Conservation (phyloP, 2,113 vertebrate species). For the Tenebrosternarchus preto region DNA sequence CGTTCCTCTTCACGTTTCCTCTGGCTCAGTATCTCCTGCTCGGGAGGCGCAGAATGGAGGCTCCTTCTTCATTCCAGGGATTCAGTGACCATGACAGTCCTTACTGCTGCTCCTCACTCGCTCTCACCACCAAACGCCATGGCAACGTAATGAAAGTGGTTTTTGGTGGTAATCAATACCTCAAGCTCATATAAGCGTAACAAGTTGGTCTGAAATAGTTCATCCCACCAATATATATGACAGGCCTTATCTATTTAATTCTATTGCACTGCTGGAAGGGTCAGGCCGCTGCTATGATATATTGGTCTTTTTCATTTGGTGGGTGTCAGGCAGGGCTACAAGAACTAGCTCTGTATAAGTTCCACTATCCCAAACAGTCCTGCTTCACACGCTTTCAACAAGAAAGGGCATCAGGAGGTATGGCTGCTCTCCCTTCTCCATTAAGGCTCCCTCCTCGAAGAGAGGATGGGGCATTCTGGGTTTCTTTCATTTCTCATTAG, state of each 20-base stretch:
- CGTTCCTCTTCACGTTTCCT: background rate
- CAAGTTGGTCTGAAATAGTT: conserved; percentile 36
- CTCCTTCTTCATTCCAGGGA: conserved; percentile 34
- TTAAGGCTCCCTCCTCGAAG: conserved; percentile 18
- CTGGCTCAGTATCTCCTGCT: conserved; percentile 29
- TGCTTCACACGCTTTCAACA: background rate
- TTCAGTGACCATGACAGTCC: conserved; percentile 44
- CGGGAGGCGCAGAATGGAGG: conserved; percentile 8
- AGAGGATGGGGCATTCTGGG: conserved; percentile 10
- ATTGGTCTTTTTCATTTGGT: conserved; percentile 48
- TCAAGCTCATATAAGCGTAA: conserved; percentile 37
- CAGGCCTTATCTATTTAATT: conserved; percentile 46
- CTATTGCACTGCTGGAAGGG: conserved; percentile 36
- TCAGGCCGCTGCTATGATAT: conserved; percentile 35
- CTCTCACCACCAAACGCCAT: conserved; percentile 21
- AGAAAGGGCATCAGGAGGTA: conserved; percentile 14
- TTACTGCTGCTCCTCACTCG: background rate
- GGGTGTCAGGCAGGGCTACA: conserved; percentile 16
- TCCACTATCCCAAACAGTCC: background rate
- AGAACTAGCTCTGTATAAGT: background rate
- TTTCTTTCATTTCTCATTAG: conserved; percentile 43
- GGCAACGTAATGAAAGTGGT: conserved; percentile 44
- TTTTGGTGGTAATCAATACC: conserved; percentile 46
- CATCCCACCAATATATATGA: conserved; percentile 34
- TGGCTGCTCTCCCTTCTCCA: background rate